Conservation (phyloP, 2,113 vertebrate genomes). For the Pteruthius melanotis region DNA sequence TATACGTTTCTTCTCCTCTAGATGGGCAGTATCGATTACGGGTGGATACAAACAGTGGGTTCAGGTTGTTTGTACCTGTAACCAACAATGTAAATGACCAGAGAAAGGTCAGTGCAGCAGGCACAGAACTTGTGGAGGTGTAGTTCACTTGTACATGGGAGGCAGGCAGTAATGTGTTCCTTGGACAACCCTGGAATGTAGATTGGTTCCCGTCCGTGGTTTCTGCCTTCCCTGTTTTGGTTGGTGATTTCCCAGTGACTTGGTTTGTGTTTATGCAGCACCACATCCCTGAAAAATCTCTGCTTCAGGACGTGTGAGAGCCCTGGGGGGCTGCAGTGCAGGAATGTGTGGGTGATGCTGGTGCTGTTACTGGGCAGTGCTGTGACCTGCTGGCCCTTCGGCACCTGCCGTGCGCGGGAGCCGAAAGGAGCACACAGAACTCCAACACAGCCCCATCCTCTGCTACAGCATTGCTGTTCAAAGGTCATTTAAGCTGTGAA, state of each 20-base stretch:
- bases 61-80: background rate
- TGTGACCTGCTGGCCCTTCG: background rate
- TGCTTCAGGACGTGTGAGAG: background rate
- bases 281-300: background rate
- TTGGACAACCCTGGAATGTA: accelerated
- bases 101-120: background rate
- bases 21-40: background rate
- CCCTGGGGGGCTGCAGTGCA: background rate
- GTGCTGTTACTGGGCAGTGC: too few relatives aligned
- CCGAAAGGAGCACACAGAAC: background rate
- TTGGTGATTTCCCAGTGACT: background rate
- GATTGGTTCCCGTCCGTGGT: background rate
- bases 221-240: background rate
- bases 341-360: background rate
- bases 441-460: background rate
- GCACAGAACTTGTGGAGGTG: background rate
- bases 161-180: background rate
- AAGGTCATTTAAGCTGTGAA: background rate
- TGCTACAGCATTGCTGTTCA: background rate
- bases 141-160: accelerated
- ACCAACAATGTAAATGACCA: accelerated
- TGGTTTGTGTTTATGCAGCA: background rate
- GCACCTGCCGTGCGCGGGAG: background rate
- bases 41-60: background rate
- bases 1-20: background rate